Evolutionary conservation across 2,113 vertebrate genomes (phyloP).

Genomic region (human (Homo sapiens)): DNA sequence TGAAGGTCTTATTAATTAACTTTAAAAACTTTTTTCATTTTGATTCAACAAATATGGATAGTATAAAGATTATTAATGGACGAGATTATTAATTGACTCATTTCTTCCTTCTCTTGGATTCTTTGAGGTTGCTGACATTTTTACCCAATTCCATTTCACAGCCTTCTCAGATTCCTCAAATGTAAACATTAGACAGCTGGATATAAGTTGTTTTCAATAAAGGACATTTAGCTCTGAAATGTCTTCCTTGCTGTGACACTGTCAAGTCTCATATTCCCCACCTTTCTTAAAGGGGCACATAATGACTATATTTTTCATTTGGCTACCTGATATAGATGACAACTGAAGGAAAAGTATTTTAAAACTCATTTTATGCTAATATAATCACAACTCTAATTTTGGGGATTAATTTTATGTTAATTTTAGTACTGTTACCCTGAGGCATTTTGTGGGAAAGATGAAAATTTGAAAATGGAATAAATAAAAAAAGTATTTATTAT

Average conservation of each 20-base stretch:
- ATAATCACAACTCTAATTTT: neutral
- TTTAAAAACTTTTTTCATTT: constrained; percentile 11
- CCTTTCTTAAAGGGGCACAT: neutral
- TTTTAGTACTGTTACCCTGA: neutral
- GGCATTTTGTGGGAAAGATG: neutral
- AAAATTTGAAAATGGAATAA: neutral
- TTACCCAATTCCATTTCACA: neutral
- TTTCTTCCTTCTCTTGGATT: neutral
- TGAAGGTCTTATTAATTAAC: neutral
- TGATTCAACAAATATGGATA: neutral
- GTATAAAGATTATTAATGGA: neutral
- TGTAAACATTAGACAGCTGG: neutral
- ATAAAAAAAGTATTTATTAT: neutral
- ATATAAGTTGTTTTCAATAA: neutral
- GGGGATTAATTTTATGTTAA: neutral
- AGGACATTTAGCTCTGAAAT: neutral
- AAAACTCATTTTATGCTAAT: neutral
- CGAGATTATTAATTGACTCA: neutral
- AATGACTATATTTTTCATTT: neutral
- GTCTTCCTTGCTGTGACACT: neutral
- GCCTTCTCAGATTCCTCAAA: neutral
- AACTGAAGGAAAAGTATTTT: neutral
- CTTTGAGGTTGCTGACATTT: neutral
- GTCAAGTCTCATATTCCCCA: neutral
- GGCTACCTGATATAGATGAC: neutral